Evolutionary conservation across 2,113 vertebrate genomes (phyloP).

Genomic region (Athene noctua): DNA sequence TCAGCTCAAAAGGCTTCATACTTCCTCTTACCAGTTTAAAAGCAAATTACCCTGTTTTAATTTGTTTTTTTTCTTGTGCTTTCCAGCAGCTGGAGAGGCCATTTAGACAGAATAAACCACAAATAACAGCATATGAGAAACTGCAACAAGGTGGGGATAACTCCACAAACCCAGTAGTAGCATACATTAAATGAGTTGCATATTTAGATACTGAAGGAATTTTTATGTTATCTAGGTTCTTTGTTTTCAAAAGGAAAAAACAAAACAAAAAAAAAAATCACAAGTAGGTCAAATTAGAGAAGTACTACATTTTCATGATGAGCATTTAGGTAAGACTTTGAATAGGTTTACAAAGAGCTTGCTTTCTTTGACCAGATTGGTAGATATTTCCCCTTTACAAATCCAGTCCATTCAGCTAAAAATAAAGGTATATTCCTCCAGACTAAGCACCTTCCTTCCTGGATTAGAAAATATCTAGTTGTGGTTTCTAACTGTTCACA

Average conservation of each 20-base stretch:
- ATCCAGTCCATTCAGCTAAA: background rate
- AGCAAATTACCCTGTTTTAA: background rate
- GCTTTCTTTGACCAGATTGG: background rate
- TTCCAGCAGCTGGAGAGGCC: background rate
- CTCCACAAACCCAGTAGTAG: background rate
- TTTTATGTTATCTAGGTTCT: background rate
- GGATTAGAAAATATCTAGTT: background rate
- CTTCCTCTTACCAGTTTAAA: constrained; percentile 7
- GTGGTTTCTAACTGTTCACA: background rate
- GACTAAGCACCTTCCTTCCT: background rate
- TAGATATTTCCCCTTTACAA: background rate
- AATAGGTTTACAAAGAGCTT: background rate
- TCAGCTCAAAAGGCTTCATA: background rate
- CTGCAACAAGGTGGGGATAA: background rate
- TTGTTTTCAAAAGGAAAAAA: background rate
- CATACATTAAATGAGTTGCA: background rate
- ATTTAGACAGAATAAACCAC: background rate
- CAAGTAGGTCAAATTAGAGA: background rate
- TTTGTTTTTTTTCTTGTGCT: background rate
- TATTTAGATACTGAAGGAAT: background rate
- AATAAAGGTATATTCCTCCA: background rate
- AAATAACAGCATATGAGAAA: background rate
- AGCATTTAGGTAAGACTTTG: background rate
- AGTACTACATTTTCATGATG: background rate
- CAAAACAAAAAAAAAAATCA: background rate